Evolutionary conservation across 2,797 vertebrate species (phyloP).

Genomic region (Danio jaintianensis): DNA sequence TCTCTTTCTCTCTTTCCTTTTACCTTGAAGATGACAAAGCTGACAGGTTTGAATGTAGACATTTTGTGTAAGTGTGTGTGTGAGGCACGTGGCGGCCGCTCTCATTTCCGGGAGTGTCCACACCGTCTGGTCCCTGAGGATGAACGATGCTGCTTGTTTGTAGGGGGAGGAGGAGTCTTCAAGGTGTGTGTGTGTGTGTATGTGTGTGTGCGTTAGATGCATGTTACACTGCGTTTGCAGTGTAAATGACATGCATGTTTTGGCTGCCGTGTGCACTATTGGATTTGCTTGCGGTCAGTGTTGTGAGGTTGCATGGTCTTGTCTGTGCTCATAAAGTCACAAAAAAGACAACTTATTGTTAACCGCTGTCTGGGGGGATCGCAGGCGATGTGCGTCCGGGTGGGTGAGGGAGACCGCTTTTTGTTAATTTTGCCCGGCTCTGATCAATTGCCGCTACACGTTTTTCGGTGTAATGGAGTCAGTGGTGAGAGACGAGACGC

Average conservation of each 20-base stretch:
- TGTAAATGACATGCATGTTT: slow-evolving; percentile 68
- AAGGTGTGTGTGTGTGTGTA: slow-evolving; percentile 70
- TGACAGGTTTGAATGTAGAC: slow-evolving; percentile 68
- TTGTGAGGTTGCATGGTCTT: slow-evolving; percentile 44
- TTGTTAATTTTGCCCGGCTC: neutral
- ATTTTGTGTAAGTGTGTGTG: slow-evolving; percentile 70
- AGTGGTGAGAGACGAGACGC: slow-evolving; percentile 41
- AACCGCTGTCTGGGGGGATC: slow-evolving; percentile 54
- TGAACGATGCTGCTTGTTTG: slow-evolving; percentile 82
- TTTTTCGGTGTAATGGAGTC: slow-evolving; percentile 45
- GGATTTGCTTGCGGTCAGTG: slow-evolving; percentile 59
- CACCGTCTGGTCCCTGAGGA: slow-evolving; percentile 83
- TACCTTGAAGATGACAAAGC: slow-evolving; percentile 81
- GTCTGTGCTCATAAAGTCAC: slow-evolving; percentile 42
- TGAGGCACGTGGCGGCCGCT: slow-evolving; percentile 76
- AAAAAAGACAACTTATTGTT: slow-evolving; percentile 68
- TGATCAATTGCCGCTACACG: slow-evolving; percentile 20
- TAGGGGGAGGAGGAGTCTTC: slow-evolving; percentile 76
- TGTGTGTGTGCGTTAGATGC: slow-evolving; percentile 60
- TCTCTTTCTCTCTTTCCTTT: slow-evolving; percentile 52
- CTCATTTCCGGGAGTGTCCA: slow-evolving; percentile 93
- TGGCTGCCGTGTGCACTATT: slow-evolving; percentile 59
- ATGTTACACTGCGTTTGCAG: slow-evolving; percentile 57
- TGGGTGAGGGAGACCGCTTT: slow-evolving; percentile 27
- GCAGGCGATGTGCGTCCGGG: slow-evolving; percentile 47